Evolutionary conservation across 2,888 invertebrate genomes (phyloP).

Genomic region (Amphipoea lucens): DNA sequence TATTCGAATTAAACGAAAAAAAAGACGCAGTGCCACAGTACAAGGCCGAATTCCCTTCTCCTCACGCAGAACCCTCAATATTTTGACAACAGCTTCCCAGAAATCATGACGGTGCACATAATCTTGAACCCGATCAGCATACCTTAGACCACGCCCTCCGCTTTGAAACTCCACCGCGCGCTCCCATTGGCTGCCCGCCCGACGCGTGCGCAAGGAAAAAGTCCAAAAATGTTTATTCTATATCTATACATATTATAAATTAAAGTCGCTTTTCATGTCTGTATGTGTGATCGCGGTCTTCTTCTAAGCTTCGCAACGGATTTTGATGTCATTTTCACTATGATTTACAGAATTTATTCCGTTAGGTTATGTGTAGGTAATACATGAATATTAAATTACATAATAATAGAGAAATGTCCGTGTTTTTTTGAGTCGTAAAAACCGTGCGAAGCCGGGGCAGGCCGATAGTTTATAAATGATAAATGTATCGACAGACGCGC

Average conservation of each 20-base stretch:
- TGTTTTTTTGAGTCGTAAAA: background rate
- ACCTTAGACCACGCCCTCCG: slow-evolving; percentile 58
- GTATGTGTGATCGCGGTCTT: background rate
- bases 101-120: slow-evolving; percentile 56
- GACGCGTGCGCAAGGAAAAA: slow-evolving; percentile 58
- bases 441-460: background rate
- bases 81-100: slow-evolving; percentile 51
- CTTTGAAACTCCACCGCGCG: slow-evolving; percentile 57
- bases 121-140: slow-evolving; percentile 51
- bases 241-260: slow-evolving; percentile 5
- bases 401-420: no score
- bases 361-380: background rate
- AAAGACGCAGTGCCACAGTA: background rate
- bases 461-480: slow-evolving; percentile 60
- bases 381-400: background rate
- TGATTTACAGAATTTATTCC: background rate
- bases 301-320: background rate
- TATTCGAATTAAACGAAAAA: background rate
- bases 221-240: slow-evolving; percentile 60
- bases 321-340: background rate
- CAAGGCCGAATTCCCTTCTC: background rate
- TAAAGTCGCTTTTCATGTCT: background rate
- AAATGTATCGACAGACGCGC: slow-evolving; percentile 68
- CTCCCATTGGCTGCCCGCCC: slow-evolving; percentile 42
- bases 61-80: slow-evolving; percentile 49